Conservation (phyloP, 2,113 vertebrate species). For the Clarias batrachus region DNA sequence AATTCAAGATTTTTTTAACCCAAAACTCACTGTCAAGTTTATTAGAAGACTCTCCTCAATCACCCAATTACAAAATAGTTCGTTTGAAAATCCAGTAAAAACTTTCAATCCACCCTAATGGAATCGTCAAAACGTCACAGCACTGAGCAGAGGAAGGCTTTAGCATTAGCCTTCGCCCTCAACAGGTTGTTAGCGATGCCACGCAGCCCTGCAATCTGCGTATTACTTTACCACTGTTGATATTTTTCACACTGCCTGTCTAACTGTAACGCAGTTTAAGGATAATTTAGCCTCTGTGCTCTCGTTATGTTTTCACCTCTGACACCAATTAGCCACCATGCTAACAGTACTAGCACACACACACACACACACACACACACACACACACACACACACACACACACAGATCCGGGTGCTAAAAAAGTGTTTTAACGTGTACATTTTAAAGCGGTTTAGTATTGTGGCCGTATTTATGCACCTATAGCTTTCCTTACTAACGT, state of each 20-base stretch:
- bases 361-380: neutral
- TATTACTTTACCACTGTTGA: conserved; percentile 1
- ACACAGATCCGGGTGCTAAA: neutral
- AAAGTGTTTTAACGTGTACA: neutral
- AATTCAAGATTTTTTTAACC: no score
- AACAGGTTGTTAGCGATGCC: conserved; percentile 1
- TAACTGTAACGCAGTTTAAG: neutral
- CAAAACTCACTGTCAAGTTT: no score
- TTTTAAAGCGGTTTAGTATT: neutral
- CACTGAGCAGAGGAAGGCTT: neutral
- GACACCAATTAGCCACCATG: conserved; percentile 29
- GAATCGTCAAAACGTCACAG: neutral
- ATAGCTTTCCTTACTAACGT: neutral
- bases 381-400: neutral
- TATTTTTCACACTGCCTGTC: neutral
- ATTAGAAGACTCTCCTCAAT: no score
- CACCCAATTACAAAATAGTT: no score
- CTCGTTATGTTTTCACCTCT: conserved; percentile 27
- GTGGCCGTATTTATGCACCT: neutral
- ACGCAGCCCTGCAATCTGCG: no score
- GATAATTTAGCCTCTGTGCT: neutral
- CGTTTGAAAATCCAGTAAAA: neutral
- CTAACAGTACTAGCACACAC: neutral
- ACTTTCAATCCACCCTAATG: neutral
- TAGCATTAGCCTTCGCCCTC: neutral